phyloP scores from a whole-genome alignment of 2,113 vertebrate genomes.

The Podarcis cretensis region DNA sequence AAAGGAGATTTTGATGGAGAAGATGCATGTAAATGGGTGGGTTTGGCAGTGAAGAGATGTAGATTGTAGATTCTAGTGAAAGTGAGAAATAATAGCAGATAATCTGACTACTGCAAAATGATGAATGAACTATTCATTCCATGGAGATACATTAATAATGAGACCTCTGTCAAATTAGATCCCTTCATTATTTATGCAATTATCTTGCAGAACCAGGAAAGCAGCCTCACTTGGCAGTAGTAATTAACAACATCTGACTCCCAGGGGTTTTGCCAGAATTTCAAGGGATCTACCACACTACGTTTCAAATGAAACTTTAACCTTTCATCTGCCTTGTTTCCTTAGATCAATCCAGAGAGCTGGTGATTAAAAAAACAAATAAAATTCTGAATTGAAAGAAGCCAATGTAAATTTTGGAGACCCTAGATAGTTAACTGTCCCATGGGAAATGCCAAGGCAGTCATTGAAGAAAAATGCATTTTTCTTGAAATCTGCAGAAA shows the following conservation, averaged over 20 bases:
- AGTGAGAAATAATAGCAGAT: background rate
- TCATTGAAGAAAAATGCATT: background rate
- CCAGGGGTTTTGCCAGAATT: background rate
- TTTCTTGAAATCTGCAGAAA: background rate
- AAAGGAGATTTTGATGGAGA: background rate
- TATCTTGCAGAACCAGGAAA: background rate
- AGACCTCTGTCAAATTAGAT: background rate
- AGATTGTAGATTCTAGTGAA: background rate
- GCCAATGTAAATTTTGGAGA: background rate
- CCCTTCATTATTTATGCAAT: constrained; percentile 15
- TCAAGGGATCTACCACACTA: background rate
- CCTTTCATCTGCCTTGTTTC: background rate
- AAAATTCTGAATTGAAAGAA: too few species aligned
- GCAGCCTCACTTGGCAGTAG: background rate
- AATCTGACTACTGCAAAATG: background rate
- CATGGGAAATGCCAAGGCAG: background rate
- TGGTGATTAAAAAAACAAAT: background rate
- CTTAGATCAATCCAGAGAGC: background rate
- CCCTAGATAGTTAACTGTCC: background rate
- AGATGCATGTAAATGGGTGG: background rate
- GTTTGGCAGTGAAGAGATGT: background rate
- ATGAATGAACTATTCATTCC: background rate
- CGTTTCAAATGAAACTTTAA: background rate
- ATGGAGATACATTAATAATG: background rate
- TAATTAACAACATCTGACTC: constrained; percentile 6